Percentiles rank a stretch among this genome's conserved stretches.
Evolutionary conservation across 2,797 vertebrate species (phyloP).

Genomic region (Falco biarmicus): DNA sequence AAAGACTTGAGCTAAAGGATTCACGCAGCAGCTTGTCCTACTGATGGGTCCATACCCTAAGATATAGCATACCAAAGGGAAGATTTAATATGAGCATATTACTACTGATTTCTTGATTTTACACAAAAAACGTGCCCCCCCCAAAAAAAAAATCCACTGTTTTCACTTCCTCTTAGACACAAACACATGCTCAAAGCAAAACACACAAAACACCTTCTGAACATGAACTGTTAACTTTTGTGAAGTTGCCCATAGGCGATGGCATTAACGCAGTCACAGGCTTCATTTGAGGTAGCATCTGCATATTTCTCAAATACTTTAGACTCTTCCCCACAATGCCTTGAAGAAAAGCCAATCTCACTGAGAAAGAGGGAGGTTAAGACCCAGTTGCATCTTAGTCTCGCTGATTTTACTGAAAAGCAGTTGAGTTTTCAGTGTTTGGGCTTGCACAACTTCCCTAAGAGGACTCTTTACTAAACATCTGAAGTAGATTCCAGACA

Average conservation of each 20-base stretch:
- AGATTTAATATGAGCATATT: neutral
- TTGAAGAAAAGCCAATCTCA: neutral
- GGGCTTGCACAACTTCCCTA: neutral
- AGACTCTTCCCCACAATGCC: neutral
- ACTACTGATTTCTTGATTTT: neutral
- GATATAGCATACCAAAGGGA: neutral
- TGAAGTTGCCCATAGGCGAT: neutral
- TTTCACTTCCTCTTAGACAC: neutral
- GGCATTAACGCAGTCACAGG: neutral
- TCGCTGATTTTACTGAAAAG: neutral
- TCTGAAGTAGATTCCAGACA: neutral
- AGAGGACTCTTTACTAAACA: neutral
- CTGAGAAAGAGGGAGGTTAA: neutral
- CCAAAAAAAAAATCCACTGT: neutral
- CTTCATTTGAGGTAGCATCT: neutral
- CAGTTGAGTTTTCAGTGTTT: neutral
- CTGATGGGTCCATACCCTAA: neutral
- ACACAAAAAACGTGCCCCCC: neutral
- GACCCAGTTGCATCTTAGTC: neutral
- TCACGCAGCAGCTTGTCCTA: neutral
- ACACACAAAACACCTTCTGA: neutral
- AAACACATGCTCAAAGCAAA: neutral
- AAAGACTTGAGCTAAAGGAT: neutral
- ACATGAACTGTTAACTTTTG: neutral
- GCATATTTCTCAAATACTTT: neutral